Base-by-base conservation (phyloP, 2,888 invertebrate species). In the Teleogryllus oceanicus region DNA sequence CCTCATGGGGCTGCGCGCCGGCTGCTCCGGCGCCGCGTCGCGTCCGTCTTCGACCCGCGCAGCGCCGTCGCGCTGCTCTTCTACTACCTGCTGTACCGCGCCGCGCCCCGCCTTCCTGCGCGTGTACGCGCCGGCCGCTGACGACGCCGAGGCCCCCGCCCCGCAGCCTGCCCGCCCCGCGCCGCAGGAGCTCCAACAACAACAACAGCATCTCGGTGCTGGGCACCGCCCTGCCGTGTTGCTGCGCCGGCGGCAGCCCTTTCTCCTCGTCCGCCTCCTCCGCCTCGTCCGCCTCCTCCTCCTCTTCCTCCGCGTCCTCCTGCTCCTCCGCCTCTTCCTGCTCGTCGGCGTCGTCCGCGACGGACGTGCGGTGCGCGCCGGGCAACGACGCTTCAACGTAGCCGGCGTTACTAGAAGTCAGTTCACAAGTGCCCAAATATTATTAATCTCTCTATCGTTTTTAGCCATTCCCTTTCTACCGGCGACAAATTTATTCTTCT, bases 401-500 rank as follows among this genome's bases (percentile, higher is more conserved):
- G 76, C 74, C 20, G 77, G 77, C 37, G 12, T 77, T 12, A n/a
- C 16, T 21, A 49, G 74, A 13, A 49, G 21, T 11, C 21, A 74
- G 13, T 62, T 62, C 24, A 78, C 74, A 51, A 76, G 74, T 74
- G 50, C 78, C 12, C 79, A 80, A 87, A 91, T 92, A 84, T 89
- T 93, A 83, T 92, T 94, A 79, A 83, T 89, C 79, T 87, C 89
- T 50, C 83, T 91, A 82, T 89, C 91, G 77, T 92, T 98, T 85
- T 91, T 97, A 86, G 92, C 94, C 83, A 89, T 98, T 84, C 97
- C 98, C 82, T 98, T 98, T 89, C 90, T 98, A 85, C 98, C 98
- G 83, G 98, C 98, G 83, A 94, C 96, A 85, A 99, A 99, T 90
- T 89, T 98, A 84, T 93, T 98, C 88, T 97, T 98, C 89, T 98